phyloP scores from a whole-genome alignment of 2,113 vertebrate genomes.

The Acrocephalus arundinaceus region DNA sequence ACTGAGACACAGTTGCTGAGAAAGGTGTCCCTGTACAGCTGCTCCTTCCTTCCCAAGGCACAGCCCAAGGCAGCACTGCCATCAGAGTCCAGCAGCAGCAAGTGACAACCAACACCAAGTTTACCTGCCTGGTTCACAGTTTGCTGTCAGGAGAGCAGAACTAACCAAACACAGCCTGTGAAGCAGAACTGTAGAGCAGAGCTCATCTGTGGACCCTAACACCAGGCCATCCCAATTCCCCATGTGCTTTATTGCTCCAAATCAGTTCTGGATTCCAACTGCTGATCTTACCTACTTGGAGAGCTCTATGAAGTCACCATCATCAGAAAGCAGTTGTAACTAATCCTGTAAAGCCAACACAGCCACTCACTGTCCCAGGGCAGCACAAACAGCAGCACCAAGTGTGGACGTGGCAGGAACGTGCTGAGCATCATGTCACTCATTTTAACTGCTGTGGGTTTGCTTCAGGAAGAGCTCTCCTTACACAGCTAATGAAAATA shows the following conservation, averaged over 20 bases:
- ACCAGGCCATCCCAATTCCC: background rate
- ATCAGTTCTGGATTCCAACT: background rate
- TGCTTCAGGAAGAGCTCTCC: background rate
- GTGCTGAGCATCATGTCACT: fast-evolving
- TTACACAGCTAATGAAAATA: background rate
- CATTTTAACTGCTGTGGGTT: background rate
- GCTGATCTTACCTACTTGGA: background rate
- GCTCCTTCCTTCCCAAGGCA: background rate
- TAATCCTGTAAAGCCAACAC: background rate
- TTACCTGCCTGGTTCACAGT: background rate
- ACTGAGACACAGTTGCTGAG: background rate
- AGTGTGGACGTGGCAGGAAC: fast-evolving
- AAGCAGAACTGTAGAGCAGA: background rate
- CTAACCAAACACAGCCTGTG: background rate
- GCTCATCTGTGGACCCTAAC: background rate
- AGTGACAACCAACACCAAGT: background rate
- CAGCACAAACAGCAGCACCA: background rate
- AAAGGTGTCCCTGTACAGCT: background rate
- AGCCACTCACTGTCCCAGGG: background rate
- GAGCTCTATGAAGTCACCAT: background rate
- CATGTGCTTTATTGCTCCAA: background rate
- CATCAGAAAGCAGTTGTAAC: background rate
- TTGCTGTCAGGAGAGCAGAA: background rate
- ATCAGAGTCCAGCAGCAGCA: background rate
- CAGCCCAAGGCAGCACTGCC: background rate